These are phyloP conservation scores for Erpobdella octoculata DNA, from an alignment of 2,888 invertebrate species.

Conservation along the genomic window DNA sequence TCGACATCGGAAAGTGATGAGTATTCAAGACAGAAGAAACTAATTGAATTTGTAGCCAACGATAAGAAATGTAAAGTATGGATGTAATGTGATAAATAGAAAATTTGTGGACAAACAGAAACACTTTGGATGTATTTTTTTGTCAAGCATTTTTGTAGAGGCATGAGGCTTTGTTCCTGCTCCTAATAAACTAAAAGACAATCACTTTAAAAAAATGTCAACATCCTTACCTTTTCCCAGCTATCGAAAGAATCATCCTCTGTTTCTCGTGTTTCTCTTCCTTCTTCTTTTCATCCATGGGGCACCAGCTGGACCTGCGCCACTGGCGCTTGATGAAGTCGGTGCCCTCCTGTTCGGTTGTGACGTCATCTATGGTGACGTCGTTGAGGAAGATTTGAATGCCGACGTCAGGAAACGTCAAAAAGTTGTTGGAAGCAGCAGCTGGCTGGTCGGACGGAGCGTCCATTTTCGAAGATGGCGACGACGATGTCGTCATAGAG, in stretches of 20 bases:
- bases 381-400: slow-evolving; percentile 47
- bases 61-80: too few relatives aligned
- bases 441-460: neutral
- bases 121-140: too few relatives aligned
- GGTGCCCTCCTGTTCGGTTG: slow-evolving; percentile 37
- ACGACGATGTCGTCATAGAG: neutral
- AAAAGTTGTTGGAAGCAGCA: neutral
- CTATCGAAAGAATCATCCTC: slow-evolving; percentile 36
- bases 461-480: neutral
- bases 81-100: too few relatives aligned
- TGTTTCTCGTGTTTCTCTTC: slow-evolving; percentile 38
- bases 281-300: slow-evolving; percentile 38
- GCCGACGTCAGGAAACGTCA: slow-evolving; percentile 33
- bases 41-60: too few relatives aligned
- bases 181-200: too few relatives aligned
- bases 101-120: too few relatives aligned
- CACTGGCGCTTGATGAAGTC: slow-evolving; percentile 33
- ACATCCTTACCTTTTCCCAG: slow-evolving; percentile 37
- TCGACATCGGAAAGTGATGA: too few relatives aligned
- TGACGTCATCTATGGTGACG: slow-evolving; percentile 43
- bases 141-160: too few relatives aligned
- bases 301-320: slow-evolving; percentile 43
- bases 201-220: too few relatives aligned
- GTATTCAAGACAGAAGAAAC: too few relatives aligned
- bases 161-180: too few relatives aligned